A percentile compares a stretch with the other conserved stretches of the same genome.
Evolutionary conservation across 2,797 vertebrate genomes (phyloP).

Genomic region (Euphonia xanthogaster): DNA sequence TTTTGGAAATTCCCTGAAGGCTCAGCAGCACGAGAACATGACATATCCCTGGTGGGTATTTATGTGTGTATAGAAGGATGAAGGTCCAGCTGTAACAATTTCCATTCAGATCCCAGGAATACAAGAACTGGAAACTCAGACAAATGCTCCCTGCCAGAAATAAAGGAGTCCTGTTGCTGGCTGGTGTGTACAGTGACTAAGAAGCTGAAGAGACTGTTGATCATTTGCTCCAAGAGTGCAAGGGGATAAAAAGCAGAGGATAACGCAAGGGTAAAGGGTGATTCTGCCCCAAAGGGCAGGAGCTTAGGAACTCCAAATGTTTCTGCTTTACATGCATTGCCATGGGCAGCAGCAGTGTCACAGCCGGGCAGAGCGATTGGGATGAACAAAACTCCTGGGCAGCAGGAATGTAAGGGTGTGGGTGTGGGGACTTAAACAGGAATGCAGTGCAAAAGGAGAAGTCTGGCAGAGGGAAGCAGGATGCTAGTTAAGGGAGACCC

Average conservation of each 20-base stretch:
- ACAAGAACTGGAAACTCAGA: background rate
- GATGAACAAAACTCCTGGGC: background rate
- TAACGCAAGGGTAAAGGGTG: background rate
- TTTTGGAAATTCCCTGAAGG: conserved; percentile 6
- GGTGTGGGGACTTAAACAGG: background rate
- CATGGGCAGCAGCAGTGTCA: background rate
- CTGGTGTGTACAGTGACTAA: background rate
- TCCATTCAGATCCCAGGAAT: background rate
- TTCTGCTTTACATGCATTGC: background rate
- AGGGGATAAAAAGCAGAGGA: background rate
- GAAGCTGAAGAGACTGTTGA: background rate
- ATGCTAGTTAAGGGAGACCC: background rate
- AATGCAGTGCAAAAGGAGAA: background rate
- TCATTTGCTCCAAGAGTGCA: background rate
- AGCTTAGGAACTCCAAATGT: background rate
- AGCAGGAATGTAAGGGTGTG: background rate
- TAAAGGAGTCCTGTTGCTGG: background rate
- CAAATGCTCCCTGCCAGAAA: background rate
- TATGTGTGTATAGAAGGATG: background rate
- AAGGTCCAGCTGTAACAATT: background rate
- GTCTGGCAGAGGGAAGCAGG: background rate
- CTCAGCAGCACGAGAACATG: background rate
- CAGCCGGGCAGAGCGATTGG: background rate
- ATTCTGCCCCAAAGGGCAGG: background rate
- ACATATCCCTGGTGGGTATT: background rate